Conservation (phyloP, 2,888 invertebrate species). For the Calameuta idolon region DNA sequence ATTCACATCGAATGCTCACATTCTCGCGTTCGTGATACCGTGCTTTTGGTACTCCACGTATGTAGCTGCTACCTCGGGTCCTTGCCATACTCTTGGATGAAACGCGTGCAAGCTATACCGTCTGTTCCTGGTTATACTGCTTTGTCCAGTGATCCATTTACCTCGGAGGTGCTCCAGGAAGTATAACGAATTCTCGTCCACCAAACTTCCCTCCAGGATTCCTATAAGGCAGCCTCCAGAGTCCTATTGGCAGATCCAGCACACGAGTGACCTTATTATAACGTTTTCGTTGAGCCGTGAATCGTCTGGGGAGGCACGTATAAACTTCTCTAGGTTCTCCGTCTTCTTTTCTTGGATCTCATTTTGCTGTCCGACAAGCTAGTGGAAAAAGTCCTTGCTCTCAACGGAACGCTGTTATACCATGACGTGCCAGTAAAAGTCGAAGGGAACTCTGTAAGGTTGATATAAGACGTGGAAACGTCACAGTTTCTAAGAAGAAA, state of each 20-base stretch:
- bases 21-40: neutral
- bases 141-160: neutral
- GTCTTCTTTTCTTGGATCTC: neutral
- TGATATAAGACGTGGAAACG: neutral
- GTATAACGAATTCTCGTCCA: neutral
- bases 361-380: neutral
- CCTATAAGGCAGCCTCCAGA: neutral
- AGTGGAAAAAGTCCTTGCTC: neutral
- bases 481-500: neutral
- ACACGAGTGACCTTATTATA: neutral
- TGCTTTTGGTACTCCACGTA: neutral
- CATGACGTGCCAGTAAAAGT: neutral
- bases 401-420: neutral
- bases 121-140: neutral
- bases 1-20: neutral
- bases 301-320: neutral
- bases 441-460: neutral
- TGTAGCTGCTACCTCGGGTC: neutral
- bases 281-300: neutral
- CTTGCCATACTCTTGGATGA: neutral
- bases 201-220: neutral
- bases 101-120: neutral
- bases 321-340: neutral
- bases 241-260: neutral
- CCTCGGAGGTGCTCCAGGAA: neutral